These are phyloP conservation scores for Tragelaphus scriptus DNA, from an alignment of 2,113 vertebrate species.

Conservation along the genomic window DNA sequence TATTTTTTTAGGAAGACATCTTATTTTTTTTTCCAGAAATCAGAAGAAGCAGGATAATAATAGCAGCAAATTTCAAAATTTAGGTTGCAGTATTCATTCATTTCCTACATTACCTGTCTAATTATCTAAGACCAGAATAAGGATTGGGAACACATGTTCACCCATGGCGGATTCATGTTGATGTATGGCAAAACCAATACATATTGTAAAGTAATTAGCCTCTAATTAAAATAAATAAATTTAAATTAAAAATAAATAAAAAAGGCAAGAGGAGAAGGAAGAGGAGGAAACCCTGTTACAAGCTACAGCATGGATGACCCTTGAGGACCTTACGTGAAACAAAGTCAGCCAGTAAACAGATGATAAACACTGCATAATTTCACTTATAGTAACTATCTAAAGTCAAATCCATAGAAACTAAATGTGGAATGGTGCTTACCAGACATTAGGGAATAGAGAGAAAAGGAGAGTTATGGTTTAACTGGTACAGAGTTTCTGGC, in stretches of 20 bases:
- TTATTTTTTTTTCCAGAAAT: background rate
- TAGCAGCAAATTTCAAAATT: background rate
- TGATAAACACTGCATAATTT: background rate
- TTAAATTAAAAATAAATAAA: no score
- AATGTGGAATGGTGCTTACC: background rate
- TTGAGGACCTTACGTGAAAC: background rate
- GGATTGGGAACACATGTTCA: no score
- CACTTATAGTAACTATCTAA: background rate
- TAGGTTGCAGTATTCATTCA: background rate
- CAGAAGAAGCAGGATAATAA: background rate
- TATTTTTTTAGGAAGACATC: background rate
- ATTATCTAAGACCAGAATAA: background rate
- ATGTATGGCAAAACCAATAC: no score
- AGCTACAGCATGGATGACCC: background rate
- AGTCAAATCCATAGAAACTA: background rate
- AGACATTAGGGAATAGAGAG: background rate
- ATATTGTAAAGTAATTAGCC: no score
- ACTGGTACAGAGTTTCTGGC: background rate
- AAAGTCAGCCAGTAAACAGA: background rate
- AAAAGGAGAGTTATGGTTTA: background rate
- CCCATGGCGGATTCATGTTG: no score
- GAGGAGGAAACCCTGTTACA: background rate
- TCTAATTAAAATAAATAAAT: no score
- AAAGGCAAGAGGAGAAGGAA: background rate
- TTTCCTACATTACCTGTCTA: background rate